A percentile compares a stretch with the other conserved stretches of the same genome.
These are phyloP conservation scores for Slavum lentiscoides DNA, from an alignment of 2,888 invertebrate genomes.

Conservation along the genomic window DNA sequence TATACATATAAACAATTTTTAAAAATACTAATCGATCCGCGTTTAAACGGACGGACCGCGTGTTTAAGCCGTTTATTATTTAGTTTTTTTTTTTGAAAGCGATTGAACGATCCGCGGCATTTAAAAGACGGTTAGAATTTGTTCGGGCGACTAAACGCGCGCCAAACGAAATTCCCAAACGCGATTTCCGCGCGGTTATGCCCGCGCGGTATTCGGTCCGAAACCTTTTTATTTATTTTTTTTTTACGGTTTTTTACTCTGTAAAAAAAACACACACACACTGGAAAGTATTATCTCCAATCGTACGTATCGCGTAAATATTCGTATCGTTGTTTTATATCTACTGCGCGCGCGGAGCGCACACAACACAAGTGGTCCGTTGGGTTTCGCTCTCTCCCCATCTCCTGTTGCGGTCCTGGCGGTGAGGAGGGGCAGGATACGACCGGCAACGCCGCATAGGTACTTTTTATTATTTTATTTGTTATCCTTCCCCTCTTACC, in stretches of 20 bases:
- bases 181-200: too few species aligned
- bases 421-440: not conserved
- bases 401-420: not conserved
- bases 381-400: not conserved
- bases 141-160: too few species aligned
- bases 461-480: slow-evolving; percentile 32
- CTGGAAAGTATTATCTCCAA: not conserved
- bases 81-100: too few species aligned
- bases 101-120: too few species aligned
- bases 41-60: too few species aligned
- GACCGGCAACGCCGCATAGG: not conserved
- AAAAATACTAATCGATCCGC: too few species aligned
- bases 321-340: slow-evolving; percentile 40
- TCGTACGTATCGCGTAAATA: slow-evolving; percentile 8
- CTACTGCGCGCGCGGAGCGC: not conserved
- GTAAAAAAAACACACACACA: not conserved
- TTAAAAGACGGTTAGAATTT: too few species aligned
- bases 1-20: too few species aligned
- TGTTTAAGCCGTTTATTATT: too few species aligned
- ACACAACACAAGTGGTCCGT: slow-evolving; percentile 4
- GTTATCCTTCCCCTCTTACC: not conserved
- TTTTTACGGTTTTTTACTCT: not conserved
- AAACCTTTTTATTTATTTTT: too few species aligned
- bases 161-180: too few species aligned
- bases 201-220: too few species aligned